These are phyloP conservation scores for Pagrus major DNA, from an alignment of 2,113 vertebrate species.

Conservation along the genomic window DNA sequence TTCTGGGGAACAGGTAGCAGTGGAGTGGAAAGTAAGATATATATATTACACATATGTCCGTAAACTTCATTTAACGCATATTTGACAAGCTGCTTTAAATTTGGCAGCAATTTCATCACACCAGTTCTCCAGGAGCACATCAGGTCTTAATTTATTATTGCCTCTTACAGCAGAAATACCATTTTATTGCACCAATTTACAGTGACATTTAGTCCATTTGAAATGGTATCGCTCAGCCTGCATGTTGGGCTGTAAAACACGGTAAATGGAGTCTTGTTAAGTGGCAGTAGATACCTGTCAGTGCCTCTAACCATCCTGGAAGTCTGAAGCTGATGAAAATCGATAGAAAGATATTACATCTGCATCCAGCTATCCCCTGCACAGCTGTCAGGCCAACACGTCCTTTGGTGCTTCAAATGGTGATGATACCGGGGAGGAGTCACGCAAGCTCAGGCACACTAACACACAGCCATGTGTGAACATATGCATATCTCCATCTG, in stretches of 20 bases:
- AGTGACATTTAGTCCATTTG: conserved; percentile 44
- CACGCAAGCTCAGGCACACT: conserved; percentile 11
- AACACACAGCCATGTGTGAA: conserved; percentile 17
- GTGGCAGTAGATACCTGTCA: conserved; percentile 56
- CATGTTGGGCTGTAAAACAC: conserved; percentile 38
- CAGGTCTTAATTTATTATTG: conserved; percentile 45
- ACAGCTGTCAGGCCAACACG: conserved; percentile 51
- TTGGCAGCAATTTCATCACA: conserved; percentile 40
- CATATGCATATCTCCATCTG: conserved; percentile 20
- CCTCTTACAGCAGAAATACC: conserved; percentile 40
- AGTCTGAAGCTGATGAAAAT: conserved; percentile 50
- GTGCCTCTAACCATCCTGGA: conserved; percentile 26
- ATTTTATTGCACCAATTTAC: conserved; percentile 57
- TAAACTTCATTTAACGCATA: conserved; percentile 34
- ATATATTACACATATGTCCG: conserved; percentile 16
- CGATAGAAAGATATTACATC: conserved; percentile 67
- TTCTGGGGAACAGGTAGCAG: conserved; percentile 12
- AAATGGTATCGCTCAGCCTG: conserved; percentile 28
- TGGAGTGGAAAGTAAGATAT: conserved; percentile 34
- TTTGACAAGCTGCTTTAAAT: conserved; percentile 39
- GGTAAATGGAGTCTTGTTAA: conserved; percentile 54
- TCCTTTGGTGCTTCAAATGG: conserved; percentile 29
- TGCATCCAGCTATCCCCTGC: conserved; percentile 56
- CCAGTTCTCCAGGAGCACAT: conserved; percentile 26
- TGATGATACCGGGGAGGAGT: conserved; percentile 38